phyloP scores from a whole-genome alignment of 2,113 vertebrate species.

The Neopipo cinnamomea region DNA sequence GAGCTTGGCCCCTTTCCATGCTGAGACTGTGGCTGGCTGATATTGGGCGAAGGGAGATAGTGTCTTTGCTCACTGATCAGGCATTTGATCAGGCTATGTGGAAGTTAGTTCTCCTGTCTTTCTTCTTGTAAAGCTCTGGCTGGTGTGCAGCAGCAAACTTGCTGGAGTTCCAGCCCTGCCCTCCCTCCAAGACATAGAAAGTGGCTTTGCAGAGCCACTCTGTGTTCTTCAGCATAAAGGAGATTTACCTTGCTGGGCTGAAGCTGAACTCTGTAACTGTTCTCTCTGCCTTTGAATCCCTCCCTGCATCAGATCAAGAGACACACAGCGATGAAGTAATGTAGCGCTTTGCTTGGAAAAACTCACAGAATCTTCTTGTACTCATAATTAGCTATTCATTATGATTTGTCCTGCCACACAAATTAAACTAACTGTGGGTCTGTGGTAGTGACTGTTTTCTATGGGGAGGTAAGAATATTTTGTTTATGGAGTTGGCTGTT shows the following conservation, averaged over 20 bases:
- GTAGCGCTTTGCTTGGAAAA: not conserved
- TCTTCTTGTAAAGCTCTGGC: not conserved
- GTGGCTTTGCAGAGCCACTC: not conserved
- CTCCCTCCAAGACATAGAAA: rapidly evolving
- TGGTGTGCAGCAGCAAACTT: not conserved
- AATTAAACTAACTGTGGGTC: not conserved
- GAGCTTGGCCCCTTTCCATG: not conserved
- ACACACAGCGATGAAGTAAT: not conserved
- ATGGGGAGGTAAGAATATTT: not conserved
- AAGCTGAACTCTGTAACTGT: not conserved
- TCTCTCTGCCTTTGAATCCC: not conserved
- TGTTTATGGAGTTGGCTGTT: not conserved
- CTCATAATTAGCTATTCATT: not conserved
- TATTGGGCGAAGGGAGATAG: not conserved
- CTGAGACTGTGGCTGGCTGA: not conserved
- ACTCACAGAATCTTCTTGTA: not conserved
- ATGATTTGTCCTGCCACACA: not conserved
- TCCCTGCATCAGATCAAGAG: not conserved
- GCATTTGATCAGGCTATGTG: too few relatives aligned
- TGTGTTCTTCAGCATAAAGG: not conserved
- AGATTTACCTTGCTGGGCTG: not conserved
- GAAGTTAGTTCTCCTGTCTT: not conserved
- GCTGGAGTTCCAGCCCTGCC: not conserved
- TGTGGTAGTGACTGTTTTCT: not conserved
- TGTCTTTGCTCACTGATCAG: not conserved